Conservation (phyloP, 2,888 invertebrate species). For the Morpho deidamia region DNA sequence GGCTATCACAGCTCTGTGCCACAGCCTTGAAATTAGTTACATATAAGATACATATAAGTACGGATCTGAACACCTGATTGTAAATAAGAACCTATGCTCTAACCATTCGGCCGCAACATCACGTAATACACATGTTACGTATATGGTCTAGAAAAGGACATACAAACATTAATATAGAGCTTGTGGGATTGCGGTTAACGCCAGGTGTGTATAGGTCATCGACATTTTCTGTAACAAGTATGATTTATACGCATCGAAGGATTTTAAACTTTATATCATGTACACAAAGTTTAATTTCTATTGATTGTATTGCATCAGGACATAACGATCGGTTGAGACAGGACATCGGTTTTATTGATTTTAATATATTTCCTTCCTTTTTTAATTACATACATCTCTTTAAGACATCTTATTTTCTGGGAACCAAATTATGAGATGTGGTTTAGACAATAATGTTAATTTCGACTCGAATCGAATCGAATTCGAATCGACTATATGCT, state of each 20-base stretch:
- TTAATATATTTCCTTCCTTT: constrained; percentile 14
- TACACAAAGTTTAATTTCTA: background rate
- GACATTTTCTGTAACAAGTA: constrained; percentile 34
- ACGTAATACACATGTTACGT: constrained; percentile 5
- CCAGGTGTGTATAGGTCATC: constrained; percentile 38
- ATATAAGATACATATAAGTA: no score
- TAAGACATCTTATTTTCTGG: no score
- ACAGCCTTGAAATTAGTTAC: no score
- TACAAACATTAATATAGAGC: constrained; percentile 24
- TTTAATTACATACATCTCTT: no score
- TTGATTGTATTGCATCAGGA: background rate
- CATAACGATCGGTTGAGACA: constrained; percentile 6
- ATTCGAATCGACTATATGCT: no score
- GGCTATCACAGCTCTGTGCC: no score
- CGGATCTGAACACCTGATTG: no score
- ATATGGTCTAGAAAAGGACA: constrained; percentile 12
- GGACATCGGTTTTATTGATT: constrained; percentile 23
- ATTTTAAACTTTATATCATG: constrained; percentile 11
- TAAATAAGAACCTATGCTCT: no score
- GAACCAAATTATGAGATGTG: no score
- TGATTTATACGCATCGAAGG: constrained; percentile 1
- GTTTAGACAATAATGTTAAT: no score
- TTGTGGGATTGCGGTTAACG: constrained; percentile 35
- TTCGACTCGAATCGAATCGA: no score
- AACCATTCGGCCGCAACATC: no score